These are phyloP conservation scores for Danionella dracula DNA, from an alignment of 2,797 vertebrate genomes.

Conservation along the genomic window DNA sequence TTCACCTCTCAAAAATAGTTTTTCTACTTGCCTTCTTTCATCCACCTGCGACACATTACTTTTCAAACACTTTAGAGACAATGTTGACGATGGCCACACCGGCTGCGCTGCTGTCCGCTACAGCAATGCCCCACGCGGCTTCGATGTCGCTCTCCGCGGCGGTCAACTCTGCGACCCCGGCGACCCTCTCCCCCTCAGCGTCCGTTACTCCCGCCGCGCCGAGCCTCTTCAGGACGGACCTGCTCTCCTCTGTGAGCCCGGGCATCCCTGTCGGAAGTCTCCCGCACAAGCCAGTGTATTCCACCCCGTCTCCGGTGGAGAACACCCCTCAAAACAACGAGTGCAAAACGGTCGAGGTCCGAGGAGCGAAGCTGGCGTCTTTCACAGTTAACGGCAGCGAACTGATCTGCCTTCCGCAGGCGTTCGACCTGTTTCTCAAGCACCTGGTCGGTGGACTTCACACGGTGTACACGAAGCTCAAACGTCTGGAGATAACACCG, in stretches of 20 bases:
- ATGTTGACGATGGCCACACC: conserved; percentile 82
- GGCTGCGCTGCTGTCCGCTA: conserved; percentile 82
- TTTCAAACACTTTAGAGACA: conserved; percentile 17
- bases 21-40: not conserved
- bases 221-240: conserved; percentile 78
- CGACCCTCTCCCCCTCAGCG: conserved; percentile 77
- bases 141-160: conserved; percentile 79
- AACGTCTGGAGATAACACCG: conserved; percentile 82
- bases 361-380: conserved; percentile 80
- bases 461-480: conserved; percentile 87
- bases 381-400: conserved; percentile 82
- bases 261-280: conserved; percentile 51
- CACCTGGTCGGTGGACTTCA: conserved; percentile 85
- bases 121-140: conserved; percentile 79
- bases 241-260: conserved; percentile 64
- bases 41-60: not conserved
- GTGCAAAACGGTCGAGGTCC: conserved; percentile 95
- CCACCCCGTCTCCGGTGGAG: conserved; percentile 93
- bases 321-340: conserved; percentile 98
- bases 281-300: conserved; percentile 84
- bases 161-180: conserved; percentile 76
- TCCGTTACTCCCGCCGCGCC: conserved; percentile 68
- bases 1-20: not conserved
- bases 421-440: conserved; percentile 85
- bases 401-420: conserved; percentile 85